Conservation (phyloP, 2,797 vertebrate genomes). For the Amblyraja radiata region DNA sequence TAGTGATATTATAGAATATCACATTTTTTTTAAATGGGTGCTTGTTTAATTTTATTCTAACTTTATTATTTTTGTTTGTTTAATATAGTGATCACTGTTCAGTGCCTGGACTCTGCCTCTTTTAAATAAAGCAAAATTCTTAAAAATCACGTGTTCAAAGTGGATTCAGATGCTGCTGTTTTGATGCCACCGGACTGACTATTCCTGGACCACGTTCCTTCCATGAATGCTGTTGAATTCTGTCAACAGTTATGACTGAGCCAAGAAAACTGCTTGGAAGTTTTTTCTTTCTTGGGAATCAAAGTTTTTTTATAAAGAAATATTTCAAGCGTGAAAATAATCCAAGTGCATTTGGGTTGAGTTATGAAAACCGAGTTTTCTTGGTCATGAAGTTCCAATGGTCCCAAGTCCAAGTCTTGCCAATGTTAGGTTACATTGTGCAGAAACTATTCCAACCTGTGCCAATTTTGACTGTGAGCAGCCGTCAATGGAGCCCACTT, state of each 20-base stretch:
- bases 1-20: not conserved
- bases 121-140: not conserved
- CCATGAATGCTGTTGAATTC: not conserved
- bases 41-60: not conserved
- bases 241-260: not conserved
- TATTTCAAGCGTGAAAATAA: conserved; percentile 21
- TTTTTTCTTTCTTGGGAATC: not conserved
- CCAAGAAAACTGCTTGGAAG: not conserved
- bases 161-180: not conserved
- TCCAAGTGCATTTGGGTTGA: not conserved
- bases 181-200: not conserved
- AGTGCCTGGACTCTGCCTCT: not conserved
- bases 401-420: not conserved
- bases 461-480: conserved; percentile 27
- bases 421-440: not conserved
- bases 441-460: not conserved
- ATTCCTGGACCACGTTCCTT: conserved; percentile 1
- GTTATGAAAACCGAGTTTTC: not conserved
- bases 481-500: not conserved
- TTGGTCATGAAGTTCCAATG: not conserved
- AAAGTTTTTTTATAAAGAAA: not conserved
- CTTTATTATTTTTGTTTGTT: not conserved
- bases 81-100: not conserved
- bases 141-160: not conserved
- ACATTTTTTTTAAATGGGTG: not conserved